Evolutionary conservation across 2,797 vertebrate species (phyloP).

Genomic region (Psittacula echo): DNA sequence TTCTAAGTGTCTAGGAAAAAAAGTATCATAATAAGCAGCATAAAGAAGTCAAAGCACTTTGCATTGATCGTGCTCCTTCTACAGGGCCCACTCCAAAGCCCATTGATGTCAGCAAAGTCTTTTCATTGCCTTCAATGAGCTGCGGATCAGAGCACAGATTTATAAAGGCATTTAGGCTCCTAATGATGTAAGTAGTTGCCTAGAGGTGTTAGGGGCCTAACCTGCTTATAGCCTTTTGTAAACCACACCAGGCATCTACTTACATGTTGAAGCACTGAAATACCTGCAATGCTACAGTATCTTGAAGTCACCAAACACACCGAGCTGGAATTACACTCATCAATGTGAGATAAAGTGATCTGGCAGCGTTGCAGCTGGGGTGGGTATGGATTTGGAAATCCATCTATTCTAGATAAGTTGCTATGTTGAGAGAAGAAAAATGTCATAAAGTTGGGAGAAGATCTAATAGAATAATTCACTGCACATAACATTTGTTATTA

Average conservation of each 20-base stretch:
- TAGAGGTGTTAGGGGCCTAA: slow-evolving; percentile 48
- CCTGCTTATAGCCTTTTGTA: slow-evolving; percentile 15
- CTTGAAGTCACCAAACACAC: neutral
- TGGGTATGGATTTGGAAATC: neutral
- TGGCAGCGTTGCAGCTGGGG: neutral
- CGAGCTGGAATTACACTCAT: accelerated
- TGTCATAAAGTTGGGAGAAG: neutral
- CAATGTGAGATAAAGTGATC: neutral
- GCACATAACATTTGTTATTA: slow-evolving; percentile 51
- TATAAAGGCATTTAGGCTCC: slow-evolving; percentile 43
- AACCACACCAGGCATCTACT: slow-evolving; percentile 11
- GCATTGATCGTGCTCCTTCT: slow-evolving; percentile 9
- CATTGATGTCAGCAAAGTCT: slow-evolving; percentile 51
- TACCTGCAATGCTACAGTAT: neutral
- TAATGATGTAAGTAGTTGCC: slow-evolving; percentile 43
- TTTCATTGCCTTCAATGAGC: slow-evolving; percentile 56
- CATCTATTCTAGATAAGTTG: neutral
- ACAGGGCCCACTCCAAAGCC: slow-evolving; percentile 34
- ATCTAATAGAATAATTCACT: neutral
- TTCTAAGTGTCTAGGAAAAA: neutral
- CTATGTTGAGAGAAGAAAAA: neutral
- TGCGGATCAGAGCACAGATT: slow-evolving; percentile 20
- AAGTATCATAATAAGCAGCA: neutral
- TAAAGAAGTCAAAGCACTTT: slow-evolving; percentile 19
- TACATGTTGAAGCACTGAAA: neutral